These are phyloP conservation scores for Orthosia gothica DNA, from an alignment of 2,888 invertebrate genomes.

Conservation along the genomic window DNA sequence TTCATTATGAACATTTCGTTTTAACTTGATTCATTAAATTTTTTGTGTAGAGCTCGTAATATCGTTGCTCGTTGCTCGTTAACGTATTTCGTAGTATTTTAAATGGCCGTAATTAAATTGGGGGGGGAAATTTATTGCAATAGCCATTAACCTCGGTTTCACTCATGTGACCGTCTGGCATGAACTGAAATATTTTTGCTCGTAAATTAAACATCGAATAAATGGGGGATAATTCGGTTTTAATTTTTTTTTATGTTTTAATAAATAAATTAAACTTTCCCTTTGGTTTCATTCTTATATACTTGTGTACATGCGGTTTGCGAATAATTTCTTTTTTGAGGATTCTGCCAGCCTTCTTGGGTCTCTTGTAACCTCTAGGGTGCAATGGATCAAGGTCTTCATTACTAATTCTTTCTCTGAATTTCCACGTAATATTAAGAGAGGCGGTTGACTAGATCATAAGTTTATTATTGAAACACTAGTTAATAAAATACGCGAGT, in stretches of 20 bases:
- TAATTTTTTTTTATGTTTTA: neutral
- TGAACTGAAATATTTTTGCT: conserved; percentile 42
- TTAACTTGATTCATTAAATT: conserved; percentile 54
- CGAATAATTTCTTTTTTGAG: neutral
- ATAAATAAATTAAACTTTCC: neutral
- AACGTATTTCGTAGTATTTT: too few species aligned
- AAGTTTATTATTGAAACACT: too few species aligned
- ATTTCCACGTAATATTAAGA: neutral
- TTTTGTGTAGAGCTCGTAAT: conserved; percentile 41
- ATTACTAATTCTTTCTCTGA: neutral
- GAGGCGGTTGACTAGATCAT: too few species aligned
- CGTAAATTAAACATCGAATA: conserved; percentile 23
- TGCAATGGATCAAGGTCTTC: neutral
- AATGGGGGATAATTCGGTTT: conserved; percentile 16
- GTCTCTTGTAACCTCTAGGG: too few species aligned
- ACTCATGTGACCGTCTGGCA: conserved; percentile 48
- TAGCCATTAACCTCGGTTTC: conserved; percentile 60
- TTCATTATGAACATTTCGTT: conserved; percentile 57
- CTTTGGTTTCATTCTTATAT: neutral
- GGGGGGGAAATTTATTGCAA: conserved; percentile 63
- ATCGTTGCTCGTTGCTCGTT: conserved; percentile 53
- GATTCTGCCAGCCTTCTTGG: too few species aligned
- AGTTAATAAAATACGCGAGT: neutral
- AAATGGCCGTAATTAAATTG: conserved; percentile 65
- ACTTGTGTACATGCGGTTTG: neutral